Evolutionary conservation across 2,888 invertebrate species (phyloP), one percentile per base, ranked within the genome.

Genomic region (Nemapogon koenigi): DNA sequence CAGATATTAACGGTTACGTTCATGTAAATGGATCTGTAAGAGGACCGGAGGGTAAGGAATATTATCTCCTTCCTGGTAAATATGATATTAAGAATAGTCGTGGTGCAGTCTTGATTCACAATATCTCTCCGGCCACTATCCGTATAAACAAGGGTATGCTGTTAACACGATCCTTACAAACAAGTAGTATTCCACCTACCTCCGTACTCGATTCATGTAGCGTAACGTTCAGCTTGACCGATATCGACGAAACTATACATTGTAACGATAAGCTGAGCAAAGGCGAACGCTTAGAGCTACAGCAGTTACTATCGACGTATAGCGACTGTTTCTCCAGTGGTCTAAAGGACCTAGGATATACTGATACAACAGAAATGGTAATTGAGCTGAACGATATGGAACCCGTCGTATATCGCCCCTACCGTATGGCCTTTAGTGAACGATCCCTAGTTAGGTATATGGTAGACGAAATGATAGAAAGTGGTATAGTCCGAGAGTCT

Each of bases 391-490:
- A n/a, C 4, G 28, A 27, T 6, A 6, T 13, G n/a, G 28, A 27
- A 27, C 28, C 28, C 4, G 13, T 27, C n/a, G 28, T 27, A 4
- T 27, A 27, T n/a, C 6, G 28, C n/a, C 28, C 28, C n/a, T 27
- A 27, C 4, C 28, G 4, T 6, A 27, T 27, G n/a, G 28, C 4
- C n/a, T 13, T 4, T 11, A 4, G n/a, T n/a, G 22, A 22, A 6
- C 22, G 36, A 3, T 2, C 10, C 7, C 6, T 27, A 27, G 27
- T 36, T 4, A 16, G 18, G 7, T 10, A 10, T 16, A 36, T 36
- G 36, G 27, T 36, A 15, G 3, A 27, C 6, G 36, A 36, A 10
- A 25, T 36, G 36, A 3, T 36, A 2, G 27, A 36, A 7, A 15
- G 10, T 16, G 8, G 15, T 4, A 36, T 36, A 6, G 13, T 36